Evolutionary conservation across 2,113 vertebrate species (phyloP).

Genomic region (Loxodonta africana): DNA sequence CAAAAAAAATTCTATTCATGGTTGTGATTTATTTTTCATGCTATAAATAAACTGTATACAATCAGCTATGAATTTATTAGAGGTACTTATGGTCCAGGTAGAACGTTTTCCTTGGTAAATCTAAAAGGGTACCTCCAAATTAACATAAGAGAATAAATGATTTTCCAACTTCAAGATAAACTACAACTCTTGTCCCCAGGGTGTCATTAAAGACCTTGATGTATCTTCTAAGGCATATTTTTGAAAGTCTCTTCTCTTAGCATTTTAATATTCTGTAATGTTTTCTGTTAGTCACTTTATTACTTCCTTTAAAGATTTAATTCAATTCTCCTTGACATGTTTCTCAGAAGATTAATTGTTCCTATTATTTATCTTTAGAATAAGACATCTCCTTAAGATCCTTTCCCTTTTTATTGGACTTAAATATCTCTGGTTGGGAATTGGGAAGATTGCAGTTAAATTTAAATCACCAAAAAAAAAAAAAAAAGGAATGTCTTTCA

Average conservation of each 20-base stretch:
- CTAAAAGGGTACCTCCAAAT: conserved; percentile 19
- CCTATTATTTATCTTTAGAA: conserved; percentile 67
- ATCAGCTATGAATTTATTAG: neutral
- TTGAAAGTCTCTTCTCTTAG: conserved; percentile 62
- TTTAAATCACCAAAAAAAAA: conserved; percentile 49
- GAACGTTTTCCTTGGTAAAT: conserved; percentile 63
- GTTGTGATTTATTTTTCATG: conserved; percentile 47
- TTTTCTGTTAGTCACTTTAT: conserved; percentile 76
- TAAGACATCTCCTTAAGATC: conserved; percentile 57
- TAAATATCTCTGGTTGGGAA: conserved; percentile 62
- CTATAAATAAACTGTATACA: neutral
- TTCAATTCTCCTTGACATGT: conserved; percentile 55
- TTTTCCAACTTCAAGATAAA: conserved; percentile 61
- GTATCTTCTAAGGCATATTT: conserved; percentile 62
- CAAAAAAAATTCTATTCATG: neutral
- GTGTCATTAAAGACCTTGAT: conserved; percentile 54
- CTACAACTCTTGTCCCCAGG: neutral
- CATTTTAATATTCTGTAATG: conserved; percentile 65
- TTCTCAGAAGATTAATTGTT: conserved; percentile 70
- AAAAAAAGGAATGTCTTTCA: neutral
- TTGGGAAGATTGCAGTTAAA: neutral
- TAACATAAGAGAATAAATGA: conserved; percentile 69
- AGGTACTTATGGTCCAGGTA: neutral
- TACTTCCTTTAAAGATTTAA: conserved; percentile 71
- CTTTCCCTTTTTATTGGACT: conserved; percentile 52